Base-by-base conservation (phyloP, 2,113 vertebrate genomes). In the Rhadina sibilatrix region DNA sequence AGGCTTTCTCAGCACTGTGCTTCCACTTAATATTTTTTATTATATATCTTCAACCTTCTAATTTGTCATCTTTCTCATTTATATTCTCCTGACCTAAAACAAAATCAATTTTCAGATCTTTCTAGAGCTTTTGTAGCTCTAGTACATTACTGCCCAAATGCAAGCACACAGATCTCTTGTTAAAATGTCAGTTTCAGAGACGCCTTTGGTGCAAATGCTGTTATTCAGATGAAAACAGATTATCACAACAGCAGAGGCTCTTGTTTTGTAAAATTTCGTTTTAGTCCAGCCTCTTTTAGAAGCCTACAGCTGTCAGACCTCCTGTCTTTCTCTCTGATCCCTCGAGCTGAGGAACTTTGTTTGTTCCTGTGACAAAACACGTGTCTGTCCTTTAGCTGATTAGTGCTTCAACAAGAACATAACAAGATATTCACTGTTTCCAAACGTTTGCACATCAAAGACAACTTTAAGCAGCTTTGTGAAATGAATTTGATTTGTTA, bases 351-450 rank as follows among this genome's bases (percentile, higher is more conserved):
- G 91, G 59, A 42, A 90, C n/a, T 97, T 57, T 60, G 50, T 96
- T 97, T 96, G 91, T 61, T 96, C 77, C 95, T 79, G 47, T 50
- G 92, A 87, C 88, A 94, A 96, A 97, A 94, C 82, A 77, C 20
- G 72, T 94, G 77, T 90, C 93, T 95, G 91, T 93, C 87, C 89
- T 96, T 91, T 72, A 83, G 66, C 59, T 95, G 95, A 97, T 97
- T 95, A 97, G 47, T 35, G 53, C 83, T 95, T 84, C 94, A 96
- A 64, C 24, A 7, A 76, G 80, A 94, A 95, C 49, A 53, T 80
- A 96, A 96, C 74, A 95, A 90, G 87, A 93, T 76, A 96, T 42
- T 91, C 57, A 60, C 64, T 76, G 40, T 77, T 92, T 80, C 91
- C 76, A 87, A 93, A 93, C 54, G 42, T 63, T 42, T 92, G 33